These are phyloP conservation scores for Lagopus leucura DNA, from an alignment of 2,113 vertebrate species.

Conservation along the genomic window DNA sequence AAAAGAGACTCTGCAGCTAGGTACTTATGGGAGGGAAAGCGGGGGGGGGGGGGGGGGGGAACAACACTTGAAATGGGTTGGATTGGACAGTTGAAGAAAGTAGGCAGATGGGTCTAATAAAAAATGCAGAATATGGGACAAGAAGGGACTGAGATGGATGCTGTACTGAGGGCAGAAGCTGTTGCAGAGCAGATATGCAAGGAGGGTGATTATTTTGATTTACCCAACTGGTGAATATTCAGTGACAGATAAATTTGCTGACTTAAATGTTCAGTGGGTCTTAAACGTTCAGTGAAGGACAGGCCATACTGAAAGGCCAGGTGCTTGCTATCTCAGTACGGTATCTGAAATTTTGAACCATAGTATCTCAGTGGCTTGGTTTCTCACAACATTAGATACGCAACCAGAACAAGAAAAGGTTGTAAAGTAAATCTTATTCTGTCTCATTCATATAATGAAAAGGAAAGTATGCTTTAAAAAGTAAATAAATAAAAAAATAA, in stretches of 20 bases:
- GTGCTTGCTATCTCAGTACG: neutral
- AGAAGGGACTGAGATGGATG: neutral
- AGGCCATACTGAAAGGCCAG: neutral
- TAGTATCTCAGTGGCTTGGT: neutral
- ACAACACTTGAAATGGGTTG: neutral
- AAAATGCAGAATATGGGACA: neutral
- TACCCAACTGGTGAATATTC: neutral
- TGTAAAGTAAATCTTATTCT: neutral
- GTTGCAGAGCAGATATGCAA: neutral
- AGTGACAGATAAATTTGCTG: neutral
- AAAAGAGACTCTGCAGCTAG: neutral
- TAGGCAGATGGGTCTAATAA: neutral
- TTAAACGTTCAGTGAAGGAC: neutral
- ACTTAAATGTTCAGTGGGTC: neutral
- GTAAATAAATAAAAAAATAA: neutral
- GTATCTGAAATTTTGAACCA: neutral
- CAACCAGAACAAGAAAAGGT: neutral
- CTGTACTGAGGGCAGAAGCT: neutral
- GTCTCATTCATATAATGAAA: neutral
- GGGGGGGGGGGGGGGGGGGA: too few relatives aligned
- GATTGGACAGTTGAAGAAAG: neutral
- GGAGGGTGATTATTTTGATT: neutral
- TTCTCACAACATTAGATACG: neutral
- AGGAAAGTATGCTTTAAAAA: accelerated
- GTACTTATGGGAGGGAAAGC: neutral